Evolutionary conservation across 1,140 invertebrate species (phyloP), one percentile per base, ranked within the genome.

Genomic region (Drosophila yakuba): DNA sequence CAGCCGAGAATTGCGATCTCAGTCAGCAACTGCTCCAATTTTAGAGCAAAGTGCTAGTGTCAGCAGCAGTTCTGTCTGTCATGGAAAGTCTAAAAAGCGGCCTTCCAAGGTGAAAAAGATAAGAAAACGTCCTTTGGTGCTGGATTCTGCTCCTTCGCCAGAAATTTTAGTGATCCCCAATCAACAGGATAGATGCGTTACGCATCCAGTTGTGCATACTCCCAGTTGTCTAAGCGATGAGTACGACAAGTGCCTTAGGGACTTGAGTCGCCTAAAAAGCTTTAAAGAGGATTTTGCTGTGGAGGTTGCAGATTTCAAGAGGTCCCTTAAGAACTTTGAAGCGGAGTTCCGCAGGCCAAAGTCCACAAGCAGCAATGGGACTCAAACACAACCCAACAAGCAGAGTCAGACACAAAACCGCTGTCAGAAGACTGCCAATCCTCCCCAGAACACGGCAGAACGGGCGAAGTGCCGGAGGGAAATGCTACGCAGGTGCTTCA

Each of bases 221-320:
- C 60, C 67, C 7, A 73, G 64, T 38, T 78, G 80, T 20, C 55
- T 89, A 4, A 90, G 54, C 47, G 81, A 86, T 5, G 81, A 90
- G 45, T 90, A 90, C 39, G 72, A 81, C 25, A 82, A 82, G 15
- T 85, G 81, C 23, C 39, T 90, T 1, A 69, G 68, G 7, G 78
- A 85, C 28, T 44, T 90, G 25, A 80, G 72, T 11, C 72, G 86
- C 0, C 47, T 90, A 3, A 79, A 69, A n/a, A 85, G 69, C 17
- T 90, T 90, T n/a, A 91, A 90, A 25, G 57, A 90, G 14, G 90
- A 91, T 5, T 90, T 86, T 32, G 86, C 84, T 1, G 51, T 80
- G 0, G 90, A 91, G 43, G 80, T 91, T 35, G 84, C 78, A 0
- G 83, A 77, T 41, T 91, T 91, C 15, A 91, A 91, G 39, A 86